Evolutionary conservation across 92 coral and sea anemone genomes (phyloP).

Genomic region (Pocillopora grandis): DNA sequence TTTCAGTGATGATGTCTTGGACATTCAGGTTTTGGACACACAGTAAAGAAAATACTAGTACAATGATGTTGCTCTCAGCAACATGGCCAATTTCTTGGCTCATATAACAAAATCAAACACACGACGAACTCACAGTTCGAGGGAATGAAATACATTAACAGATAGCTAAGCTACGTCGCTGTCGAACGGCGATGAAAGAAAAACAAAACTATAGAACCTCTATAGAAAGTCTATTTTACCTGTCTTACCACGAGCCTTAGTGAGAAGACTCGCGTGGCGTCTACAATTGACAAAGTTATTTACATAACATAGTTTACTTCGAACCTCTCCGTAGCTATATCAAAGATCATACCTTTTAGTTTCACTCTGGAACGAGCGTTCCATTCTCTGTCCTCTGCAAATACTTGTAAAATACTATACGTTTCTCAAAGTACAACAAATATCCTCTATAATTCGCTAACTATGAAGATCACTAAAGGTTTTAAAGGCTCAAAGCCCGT

Average conservation of each 20-base stretch:
- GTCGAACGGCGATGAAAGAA: slow-evolving; percentile 1
- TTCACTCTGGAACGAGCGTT: slow-evolving; percentile 27
- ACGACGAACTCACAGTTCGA: slow-evolving; percentile 31
- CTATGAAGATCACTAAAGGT: slow-evolving; percentile 34
- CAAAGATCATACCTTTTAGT: slow-evolving; percentile 27
- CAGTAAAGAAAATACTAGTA: background rate
- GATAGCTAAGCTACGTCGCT: slow-evolving; percentile 43
- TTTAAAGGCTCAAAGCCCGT: slow-evolving; percentile 41
- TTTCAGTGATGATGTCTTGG: slow-evolving; percentile 30
- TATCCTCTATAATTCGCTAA: slow-evolving; percentile 38
- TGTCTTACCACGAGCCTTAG: slow-evolving; percentile 41
- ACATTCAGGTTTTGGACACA: slow-evolving; percentile 24
- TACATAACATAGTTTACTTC: slow-evolving; percentile 28
- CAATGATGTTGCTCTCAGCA: slow-evolving; percentile 42
- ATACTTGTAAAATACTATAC: slow-evolving; percentile 33
- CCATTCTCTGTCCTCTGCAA: slow-evolving; percentile 31
- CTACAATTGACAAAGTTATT: slow-evolving; percentile 27
- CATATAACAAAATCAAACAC: background rate
- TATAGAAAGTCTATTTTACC: slow-evolving; percentile 19
- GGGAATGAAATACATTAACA: slow-evolving; percentile 36
- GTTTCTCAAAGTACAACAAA: slow-evolving; percentile 24
- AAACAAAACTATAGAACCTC: slow-evolving; percentile 33
- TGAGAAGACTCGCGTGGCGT: slow-evolving; percentile 37
- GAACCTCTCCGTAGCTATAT: slow-evolving; percentile 16
- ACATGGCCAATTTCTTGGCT: slow-evolving; percentile 25